Evolutionary conservation across 2,888 invertebrate species (phyloP).

Genomic region (Amphimallon solstitiale): DNA sequence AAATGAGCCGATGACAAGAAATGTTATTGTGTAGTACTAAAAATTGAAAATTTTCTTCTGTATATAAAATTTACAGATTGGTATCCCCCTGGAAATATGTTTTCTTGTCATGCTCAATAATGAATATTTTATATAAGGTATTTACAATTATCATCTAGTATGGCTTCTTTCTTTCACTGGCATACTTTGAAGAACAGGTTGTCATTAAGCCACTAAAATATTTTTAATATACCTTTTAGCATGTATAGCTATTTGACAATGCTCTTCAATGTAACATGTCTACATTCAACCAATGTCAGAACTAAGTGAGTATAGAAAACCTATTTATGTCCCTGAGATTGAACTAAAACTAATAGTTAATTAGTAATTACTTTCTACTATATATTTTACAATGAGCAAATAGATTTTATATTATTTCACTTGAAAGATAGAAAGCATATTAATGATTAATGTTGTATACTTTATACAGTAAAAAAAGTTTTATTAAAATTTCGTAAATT

Average conservation of each 20-base stretch:
- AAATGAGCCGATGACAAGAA: slow-evolving; percentile 16
- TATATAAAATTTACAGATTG: slow-evolving; percentile 6
- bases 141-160: slow-evolving; percentile 28
- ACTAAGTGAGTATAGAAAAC: slow-evolving; percentile 30
- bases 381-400: slow-evolving; percentile 36
- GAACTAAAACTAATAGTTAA: slow-evolving; percentile 33
- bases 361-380: slow-evolving; percentile 27
- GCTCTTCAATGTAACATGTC: slow-evolving; percentile 9
- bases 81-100: background rate
- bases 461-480: background rate
- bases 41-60: slow-evolving; percentile 1
- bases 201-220: background rate
- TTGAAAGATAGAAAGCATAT: slow-evolving; percentile 7
- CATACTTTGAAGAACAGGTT: slow-evolving; percentile 18
- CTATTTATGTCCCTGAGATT: slow-evolving; percentile 37
- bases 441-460: background rate
- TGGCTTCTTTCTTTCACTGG: slow-evolving; percentile 26
- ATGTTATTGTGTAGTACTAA: slow-evolving; percentile 7
- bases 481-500: background rate
- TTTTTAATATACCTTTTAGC: background rate
- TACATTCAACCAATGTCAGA: slow-evolving; percentile 11
- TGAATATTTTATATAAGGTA: background rate
- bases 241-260: background rate
- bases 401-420: slow-evolving; percentile 3
- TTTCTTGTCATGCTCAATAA: slow-evolving; percentile 5